These are phyloP conservation scores for Eurytoma californica DNA, from an alignment of 2,888 invertebrate species.

Conservation along the genomic window DNA sequence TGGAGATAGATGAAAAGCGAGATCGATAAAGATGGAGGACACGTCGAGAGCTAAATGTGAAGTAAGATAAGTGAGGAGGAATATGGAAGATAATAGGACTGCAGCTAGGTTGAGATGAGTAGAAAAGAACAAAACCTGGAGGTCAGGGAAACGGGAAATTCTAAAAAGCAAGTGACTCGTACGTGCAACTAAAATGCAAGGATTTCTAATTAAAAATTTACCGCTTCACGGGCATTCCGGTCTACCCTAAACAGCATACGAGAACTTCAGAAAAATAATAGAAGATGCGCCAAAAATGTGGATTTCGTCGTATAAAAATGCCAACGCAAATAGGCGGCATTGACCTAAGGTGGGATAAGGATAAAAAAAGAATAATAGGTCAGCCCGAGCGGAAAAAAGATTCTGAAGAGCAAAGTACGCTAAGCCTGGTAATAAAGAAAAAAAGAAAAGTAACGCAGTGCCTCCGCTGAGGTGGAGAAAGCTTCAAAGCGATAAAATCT, in stretches of 20 bases:
- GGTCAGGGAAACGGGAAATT: conserved; percentile 24
- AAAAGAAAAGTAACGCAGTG: conserved; percentile 2
- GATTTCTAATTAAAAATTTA: conserved; percentile 6
- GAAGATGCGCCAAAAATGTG: background rate
- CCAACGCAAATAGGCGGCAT: background rate
- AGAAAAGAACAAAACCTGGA: conserved; percentile 4
- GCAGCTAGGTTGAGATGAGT: conserved; percentile 4
- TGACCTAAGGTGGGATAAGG: conserved; percentile 8
- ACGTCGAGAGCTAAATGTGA: conserved; percentile 34
- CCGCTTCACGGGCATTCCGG: no score
- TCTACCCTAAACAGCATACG: background rate
- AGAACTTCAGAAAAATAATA: background rate
- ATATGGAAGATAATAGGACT: conserved; percentile 37
- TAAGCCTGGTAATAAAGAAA: conserved; percentile 19
- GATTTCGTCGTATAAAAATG: background rate
- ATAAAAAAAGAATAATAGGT: conserved; percentile 39
- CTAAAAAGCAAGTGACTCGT: background rate
- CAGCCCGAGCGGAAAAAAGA: background rate
- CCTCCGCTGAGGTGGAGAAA: background rate
- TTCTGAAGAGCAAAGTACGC: background rate
- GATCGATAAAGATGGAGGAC: conserved; percentile 39
- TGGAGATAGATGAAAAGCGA: conserved; percentile 9
- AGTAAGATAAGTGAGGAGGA: conserved; percentile 19
- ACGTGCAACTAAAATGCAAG: background rate
- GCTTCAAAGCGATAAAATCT: conserved; percentile 13